These are phyloP conservation scores for Ivindomyrus marchei DNA, from an alignment of 2,113 vertebrate genomes.

Conservation along the genomic window DNA sequence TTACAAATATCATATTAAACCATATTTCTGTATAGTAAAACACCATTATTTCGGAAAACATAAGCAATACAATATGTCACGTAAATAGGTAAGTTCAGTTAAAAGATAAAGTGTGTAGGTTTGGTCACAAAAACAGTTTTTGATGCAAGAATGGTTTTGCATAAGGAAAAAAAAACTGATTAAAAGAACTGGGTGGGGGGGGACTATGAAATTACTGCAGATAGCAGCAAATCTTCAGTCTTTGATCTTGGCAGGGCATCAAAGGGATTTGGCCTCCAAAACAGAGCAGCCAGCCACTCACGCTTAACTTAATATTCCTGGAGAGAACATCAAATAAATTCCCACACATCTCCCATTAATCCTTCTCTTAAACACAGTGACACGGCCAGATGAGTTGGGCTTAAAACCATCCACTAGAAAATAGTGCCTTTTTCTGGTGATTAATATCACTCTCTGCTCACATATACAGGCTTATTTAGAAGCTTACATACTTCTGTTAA, in stretches of 20 bases:
- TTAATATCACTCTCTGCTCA: neutral
- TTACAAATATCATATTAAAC: neutral
- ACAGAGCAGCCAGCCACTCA: constrained; percentile 41
- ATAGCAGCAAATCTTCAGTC: constrained; percentile 54
- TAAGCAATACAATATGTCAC: neutral
- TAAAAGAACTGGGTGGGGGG: neutral
- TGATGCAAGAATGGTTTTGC: constrained; percentile 33
- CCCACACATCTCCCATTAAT: constrained; percentile 40
- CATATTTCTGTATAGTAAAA: neutral
- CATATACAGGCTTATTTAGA: neutral
- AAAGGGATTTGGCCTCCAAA: constrained; percentile 47
- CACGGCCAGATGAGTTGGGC: constrained; percentile 10
- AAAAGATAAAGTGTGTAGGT: neutral
- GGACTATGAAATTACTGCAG: constrained; percentile 47
- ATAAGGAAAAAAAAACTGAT: constrained; percentile 8
- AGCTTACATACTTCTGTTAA: neutral
- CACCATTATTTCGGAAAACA: neutral
- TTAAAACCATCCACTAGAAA: constrained; percentile 9
- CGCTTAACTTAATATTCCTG: constrained; percentile 42
- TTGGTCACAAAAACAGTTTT: neutral
- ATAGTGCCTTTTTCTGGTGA: constrained; percentile 4
- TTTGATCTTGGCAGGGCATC: constrained; percentile 59
- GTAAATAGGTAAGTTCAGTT: neutral
- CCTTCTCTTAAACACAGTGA: constrained; percentile 33
- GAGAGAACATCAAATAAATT: constrained; percentile 44